A percentile compares a stretch with the other conserved stretches of the same genome.
phyloP scores from a whole-genome alignment of 2,888 invertebrate species.

The Tenthredo livida region DNA sequence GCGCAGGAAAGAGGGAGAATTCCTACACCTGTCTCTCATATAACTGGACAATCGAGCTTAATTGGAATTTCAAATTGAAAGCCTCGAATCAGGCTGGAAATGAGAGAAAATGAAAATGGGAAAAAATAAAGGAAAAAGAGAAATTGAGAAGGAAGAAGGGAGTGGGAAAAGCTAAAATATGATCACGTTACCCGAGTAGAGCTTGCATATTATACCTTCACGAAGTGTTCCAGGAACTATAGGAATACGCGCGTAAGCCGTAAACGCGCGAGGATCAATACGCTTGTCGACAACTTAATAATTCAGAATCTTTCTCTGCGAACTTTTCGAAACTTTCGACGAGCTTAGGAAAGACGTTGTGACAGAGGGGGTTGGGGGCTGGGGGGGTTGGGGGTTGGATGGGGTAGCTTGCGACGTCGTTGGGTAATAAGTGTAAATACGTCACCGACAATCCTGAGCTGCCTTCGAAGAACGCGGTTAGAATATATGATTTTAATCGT shows the following conservation, averaged over 20 bases:
- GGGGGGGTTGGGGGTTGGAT: background rate
- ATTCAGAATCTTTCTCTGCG: conserved; percentile 33
- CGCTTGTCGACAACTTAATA: conserved; percentile 38
- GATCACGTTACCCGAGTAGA: background rate
- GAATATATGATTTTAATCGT: conserved; percentile 2
- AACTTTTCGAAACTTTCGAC: conserved; percentile 32
- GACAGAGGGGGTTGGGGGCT: too few species aligned
- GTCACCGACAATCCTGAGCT: background rate
- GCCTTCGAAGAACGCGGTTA: background rate
- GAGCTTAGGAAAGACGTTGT: background rate
- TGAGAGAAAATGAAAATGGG: too few species aligned
- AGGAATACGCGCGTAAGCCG: background rate
- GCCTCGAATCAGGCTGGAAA: background rate
- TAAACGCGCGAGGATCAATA: conserved; percentile 42
- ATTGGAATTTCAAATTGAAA: conserved; percentile 45
- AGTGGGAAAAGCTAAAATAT: background rate
- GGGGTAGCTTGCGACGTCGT: background rate
- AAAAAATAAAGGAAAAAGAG: background rate
- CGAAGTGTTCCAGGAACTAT: background rate
- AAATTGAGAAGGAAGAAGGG: background rate
- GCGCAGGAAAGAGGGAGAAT: background rate
- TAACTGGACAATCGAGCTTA: conserved; percentile 38
- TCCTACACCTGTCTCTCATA: conserved; percentile 29
- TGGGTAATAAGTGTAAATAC: conserved; percentile 9
- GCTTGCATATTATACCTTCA: background rate